Evolutionary conservation across 1,140 invertebrate genomes (phyloP).

Genomic region (Whitmania pigra): DNA sequence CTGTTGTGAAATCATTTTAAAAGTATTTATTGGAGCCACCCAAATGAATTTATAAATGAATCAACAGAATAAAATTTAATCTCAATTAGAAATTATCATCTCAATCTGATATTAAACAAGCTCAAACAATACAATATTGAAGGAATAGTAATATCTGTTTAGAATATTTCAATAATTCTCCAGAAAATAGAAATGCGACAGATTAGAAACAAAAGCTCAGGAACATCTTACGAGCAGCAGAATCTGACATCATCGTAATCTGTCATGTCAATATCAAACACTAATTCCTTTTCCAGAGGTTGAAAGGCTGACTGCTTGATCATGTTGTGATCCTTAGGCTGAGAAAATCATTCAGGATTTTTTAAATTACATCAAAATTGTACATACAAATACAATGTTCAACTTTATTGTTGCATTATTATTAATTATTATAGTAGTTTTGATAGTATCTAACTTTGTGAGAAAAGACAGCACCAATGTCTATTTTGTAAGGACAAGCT

Average conservation of each 20-base stretch:
- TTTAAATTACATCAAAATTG: too few species aligned
- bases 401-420: too few species aligned
- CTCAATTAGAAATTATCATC: too few species aligned
- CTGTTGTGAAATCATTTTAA: slow-evolving; percentile 34
- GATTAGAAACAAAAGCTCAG: neutral
- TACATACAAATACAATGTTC: too few species aligned
- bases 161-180: neutral
- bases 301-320: slow-evolving; percentile 43
- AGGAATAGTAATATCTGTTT: neutral
- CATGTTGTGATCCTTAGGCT: slow-evolving; percentile 52
- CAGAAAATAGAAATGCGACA: neutral
- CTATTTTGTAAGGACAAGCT: slow-evolving; percentile 76
- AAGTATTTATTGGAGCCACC: neutral
- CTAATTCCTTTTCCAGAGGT: slow-evolving; percentile 67
- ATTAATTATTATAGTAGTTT: too few species aligned
- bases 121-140: slow-evolving; percentile 7
- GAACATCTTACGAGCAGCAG: slow-evolving; percentile 51
- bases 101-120: too few species aligned
- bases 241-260: slow-evolving; percentile 94
- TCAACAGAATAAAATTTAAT: neutral
- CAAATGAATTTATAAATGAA: too few species aligned
- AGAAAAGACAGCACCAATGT: slow-evolving; percentile 86
- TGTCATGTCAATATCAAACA: slow-evolving; percentile 99
- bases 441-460: slow-evolving; percentile 47
- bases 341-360: slow-evolving; percentile 26